These are phyloP conservation scores for Ormyrus nitidulus DNA, from an alignment of 2,888 invertebrate species.

Conservation along the genomic window DNA sequence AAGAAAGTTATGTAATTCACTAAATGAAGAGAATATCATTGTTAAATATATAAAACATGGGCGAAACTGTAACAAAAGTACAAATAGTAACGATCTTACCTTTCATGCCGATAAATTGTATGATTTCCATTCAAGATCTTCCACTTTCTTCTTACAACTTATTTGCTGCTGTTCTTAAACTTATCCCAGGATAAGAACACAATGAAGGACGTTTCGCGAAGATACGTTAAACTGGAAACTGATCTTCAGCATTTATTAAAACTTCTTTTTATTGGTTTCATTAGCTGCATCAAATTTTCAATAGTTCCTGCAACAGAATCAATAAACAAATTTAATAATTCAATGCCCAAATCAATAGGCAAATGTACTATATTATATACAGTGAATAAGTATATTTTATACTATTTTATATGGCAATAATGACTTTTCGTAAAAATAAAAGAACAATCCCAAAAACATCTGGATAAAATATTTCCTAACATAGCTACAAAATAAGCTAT, in stretches of 20 bases:
- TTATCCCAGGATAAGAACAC: conserved; percentile 49
- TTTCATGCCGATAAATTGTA: conserved; percentile 43
- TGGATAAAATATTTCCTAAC: too few species aligned
- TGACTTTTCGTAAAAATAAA: too few species aligned
- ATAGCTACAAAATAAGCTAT: background rate
- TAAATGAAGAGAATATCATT: too few species aligned
- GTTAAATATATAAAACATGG: too few species aligned
- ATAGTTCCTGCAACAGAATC: conserved; percentile 24
- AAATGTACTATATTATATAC: too few species aligned
- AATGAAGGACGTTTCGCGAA: conserved; percentile 51
- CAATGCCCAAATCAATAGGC: too few species aligned
- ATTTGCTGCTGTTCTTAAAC: conserved; percentile 40
- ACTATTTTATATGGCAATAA: too few species aligned
- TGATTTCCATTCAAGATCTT: conserved; percentile 33
- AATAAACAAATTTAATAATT: background rate
- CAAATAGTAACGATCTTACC: conserved; percentile 17
- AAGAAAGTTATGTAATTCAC: too few species aligned
- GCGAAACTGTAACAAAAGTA: too few species aligned
- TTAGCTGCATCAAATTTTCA: background rate
- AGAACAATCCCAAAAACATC: too few species aligned
- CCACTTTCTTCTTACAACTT: conserved; percentile 4
- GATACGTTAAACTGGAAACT: conserved; percentile 48
- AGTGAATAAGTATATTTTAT: too few species aligned
- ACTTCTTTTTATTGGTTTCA: background rate
- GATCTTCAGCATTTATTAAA: conserved; percentile 51